Percentiles rank a stretch among this genome's conserved stretches.
Evolutionary conservation across 2,113 vertebrate species (phyloP).

Genomic region (Catagonus wagneri): DNA sequence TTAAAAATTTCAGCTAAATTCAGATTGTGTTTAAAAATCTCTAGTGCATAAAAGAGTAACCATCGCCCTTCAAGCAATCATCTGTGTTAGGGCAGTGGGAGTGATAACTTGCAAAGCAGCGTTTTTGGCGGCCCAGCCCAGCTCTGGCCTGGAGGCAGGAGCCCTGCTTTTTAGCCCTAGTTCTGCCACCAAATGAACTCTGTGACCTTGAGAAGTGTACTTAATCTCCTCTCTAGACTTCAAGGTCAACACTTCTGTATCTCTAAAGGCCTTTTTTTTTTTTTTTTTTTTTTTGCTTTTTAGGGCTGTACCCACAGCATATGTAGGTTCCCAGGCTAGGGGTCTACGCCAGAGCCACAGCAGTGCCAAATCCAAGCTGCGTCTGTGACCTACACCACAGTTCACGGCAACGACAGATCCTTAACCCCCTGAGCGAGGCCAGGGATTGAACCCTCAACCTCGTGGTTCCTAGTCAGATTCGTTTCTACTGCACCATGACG

Average conservation of each 20-base stretch:
- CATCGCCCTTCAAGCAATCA: not conserved
- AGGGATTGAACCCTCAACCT: too few relatives aligned
- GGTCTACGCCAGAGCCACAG: too few relatives aligned
- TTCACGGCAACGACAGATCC: too few relatives aligned
- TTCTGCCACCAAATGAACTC: not conserved
- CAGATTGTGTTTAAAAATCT: not conserved
- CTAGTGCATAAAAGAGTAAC: not conserved
- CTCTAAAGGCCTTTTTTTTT: too few relatives aligned
- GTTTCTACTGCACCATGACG: too few relatives aligned
- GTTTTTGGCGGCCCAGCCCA: not conserved
- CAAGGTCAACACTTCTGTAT: not conserved
- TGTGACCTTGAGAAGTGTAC: not conserved
- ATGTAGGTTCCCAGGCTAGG: too few relatives aligned
- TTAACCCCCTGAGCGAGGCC: too few relatives aligned
- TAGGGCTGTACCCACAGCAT: too few relatives aligned
- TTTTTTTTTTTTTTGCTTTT: too few relatives aligned
- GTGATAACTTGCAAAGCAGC: not conserved
- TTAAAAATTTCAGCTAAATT: not conserved
- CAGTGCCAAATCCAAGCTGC: too few relatives aligned
- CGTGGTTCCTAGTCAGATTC: too few relatives aligned
- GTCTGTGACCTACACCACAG: too few relatives aligned
- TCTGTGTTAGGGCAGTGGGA: not conserved
- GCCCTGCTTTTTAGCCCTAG: not conserved
- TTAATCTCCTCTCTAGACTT: constrained; percentile 6
- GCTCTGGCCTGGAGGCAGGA: not conserved